Evolutionary conservation across 2,797 vertebrate genomes (phyloP).

Genomic region (Sebastes elongatus): DNA sequence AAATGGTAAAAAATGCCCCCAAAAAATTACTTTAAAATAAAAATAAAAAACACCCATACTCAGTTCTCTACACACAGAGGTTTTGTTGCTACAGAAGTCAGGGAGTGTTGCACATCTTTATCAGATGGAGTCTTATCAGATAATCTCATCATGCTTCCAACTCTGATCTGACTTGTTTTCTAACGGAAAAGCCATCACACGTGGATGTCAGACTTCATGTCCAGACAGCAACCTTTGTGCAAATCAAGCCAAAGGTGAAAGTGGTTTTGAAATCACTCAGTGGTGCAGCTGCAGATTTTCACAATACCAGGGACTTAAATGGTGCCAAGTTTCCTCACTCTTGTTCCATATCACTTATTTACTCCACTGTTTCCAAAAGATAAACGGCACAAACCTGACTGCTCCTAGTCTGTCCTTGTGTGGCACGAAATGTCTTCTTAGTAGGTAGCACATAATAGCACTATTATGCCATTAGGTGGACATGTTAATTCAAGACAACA

Average conservation of each 20-base stretch:
- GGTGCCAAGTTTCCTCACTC: conserved; percentile 34
- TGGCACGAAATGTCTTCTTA: background rate
- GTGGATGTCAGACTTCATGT: background rate
- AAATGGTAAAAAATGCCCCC: too few relatives aligned
- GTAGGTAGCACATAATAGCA: background rate
- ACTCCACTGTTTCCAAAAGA: background rate
- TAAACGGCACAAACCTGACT: background rate
- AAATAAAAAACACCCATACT: too few relatives aligned
- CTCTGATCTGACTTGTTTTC: background rate
- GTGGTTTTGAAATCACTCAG: conserved; percentile 24
- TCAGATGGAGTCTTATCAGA: background rate
- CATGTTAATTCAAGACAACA: background rate
- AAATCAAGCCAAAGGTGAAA: conserved; percentile 28
- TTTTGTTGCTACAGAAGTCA: background rate
- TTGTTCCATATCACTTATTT: conserved; percentile 18
- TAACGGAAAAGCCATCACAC: background rate
- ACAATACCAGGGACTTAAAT: conserved; percentile 13
- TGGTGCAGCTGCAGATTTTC: conserved; percentile 54
- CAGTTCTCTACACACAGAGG: background rate
- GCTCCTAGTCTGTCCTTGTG: background rate
- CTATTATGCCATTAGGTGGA: background rate
- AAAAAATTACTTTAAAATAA: too few relatives aligned
- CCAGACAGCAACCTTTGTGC: conserved; percentile 18
- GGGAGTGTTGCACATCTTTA: background rate
- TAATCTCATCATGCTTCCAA: background rate